Evolutionary conservation across 2,113 vertebrate species (phyloP).

Genomic region (Recurvirostra avosetta): DNA sequence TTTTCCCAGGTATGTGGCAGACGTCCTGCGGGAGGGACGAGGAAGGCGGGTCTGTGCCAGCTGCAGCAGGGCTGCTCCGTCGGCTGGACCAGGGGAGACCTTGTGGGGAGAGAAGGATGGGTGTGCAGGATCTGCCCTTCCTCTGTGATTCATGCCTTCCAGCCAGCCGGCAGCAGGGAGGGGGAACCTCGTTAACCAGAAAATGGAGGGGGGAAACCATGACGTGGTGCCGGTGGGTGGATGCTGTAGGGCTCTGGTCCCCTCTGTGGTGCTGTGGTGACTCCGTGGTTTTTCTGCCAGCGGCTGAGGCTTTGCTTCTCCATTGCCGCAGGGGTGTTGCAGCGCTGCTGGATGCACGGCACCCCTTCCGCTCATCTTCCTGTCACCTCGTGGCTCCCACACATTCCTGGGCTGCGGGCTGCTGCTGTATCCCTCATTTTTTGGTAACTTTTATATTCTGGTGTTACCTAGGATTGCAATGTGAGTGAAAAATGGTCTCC

Average conservation of each 20-base stretch:
- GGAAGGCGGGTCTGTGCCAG: neutral
- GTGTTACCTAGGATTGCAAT: neutral
- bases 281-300: neutral
- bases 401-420: accelerated
- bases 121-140: conserved; percentile 18
- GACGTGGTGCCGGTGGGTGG: neutral
- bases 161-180: neutral
- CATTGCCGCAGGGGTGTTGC: neutral
- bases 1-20: neutral
- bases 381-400: neutral
- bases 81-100: neutral
- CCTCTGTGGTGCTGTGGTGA: neutral
- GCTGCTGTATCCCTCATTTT: neutral
- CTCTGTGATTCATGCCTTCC: conserved; percentile 29
- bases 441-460: neutral
- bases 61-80: neutral
- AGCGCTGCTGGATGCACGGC: neutral
- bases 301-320: neutral
- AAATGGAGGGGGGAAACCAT: neutral
- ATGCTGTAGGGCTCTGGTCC: neutral
- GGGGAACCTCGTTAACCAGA: neutral
- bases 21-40: neutral
- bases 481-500: neutral
- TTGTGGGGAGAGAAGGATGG: neutral
- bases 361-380: neutral